A percentile compares a stretch with the other conserved stretches of the same genome.
phyloP scores from a whole-genome alignment of 2,113 vertebrate genomes.

The Halichoeres trimaculatus region DNA sequence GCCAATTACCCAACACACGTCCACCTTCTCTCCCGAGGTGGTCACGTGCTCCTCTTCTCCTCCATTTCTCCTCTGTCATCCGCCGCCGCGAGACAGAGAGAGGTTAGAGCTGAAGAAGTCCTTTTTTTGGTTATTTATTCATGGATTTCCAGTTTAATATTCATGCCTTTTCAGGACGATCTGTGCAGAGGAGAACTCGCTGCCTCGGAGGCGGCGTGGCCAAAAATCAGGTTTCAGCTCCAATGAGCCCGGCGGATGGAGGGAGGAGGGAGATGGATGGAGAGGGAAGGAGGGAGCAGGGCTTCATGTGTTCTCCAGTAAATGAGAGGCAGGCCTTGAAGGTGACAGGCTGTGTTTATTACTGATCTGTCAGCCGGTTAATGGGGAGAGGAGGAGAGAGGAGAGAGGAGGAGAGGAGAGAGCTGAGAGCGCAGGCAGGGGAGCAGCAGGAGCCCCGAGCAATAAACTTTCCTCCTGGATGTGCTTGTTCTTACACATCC shows the following conservation, averaged over 20 bases:
- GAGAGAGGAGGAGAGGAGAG: constrained; percentile 69
- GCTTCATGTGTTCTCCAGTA: constrained; percentile 82
- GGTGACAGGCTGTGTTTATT: constrained; percentile 88
- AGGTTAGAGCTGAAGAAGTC: constrained; percentile 70
- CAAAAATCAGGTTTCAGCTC: constrained; percentile 84
- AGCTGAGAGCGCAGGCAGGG: constrained; percentile 61
- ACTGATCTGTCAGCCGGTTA: constrained; percentile 87
- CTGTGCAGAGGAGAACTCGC: constrained; percentile 79
- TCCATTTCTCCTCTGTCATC: constrained; percentile 60
- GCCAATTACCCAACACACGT: constrained; percentile 76
- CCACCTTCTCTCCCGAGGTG: constrained; percentile 64
- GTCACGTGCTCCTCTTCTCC: constrained; percentile 34
- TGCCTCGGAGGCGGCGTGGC: constrained; percentile 72
- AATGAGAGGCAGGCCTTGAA: constrained; percentile 85
- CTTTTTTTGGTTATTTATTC: constrained; percentile 83
- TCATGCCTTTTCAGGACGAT: constrained; percentile 84
- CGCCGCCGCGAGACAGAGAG: constrained; percentile 68
- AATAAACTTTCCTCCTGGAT: constrained; percentile 63
- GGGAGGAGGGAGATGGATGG: constrained; percentile 53
- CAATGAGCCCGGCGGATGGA: constrained; percentile 80
- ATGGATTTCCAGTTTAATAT: constrained; percentile 84
- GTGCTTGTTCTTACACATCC: constrained; percentile 62
- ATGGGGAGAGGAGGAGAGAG: constrained; percentile 79
- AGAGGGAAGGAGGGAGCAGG: constrained; percentile 60
- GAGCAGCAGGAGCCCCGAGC: constrained; percentile 60